Evolutionary conservation across 1,140 invertebrate genomes (phyloP).

Genomic region (Drosophila subobscura): DNA sequence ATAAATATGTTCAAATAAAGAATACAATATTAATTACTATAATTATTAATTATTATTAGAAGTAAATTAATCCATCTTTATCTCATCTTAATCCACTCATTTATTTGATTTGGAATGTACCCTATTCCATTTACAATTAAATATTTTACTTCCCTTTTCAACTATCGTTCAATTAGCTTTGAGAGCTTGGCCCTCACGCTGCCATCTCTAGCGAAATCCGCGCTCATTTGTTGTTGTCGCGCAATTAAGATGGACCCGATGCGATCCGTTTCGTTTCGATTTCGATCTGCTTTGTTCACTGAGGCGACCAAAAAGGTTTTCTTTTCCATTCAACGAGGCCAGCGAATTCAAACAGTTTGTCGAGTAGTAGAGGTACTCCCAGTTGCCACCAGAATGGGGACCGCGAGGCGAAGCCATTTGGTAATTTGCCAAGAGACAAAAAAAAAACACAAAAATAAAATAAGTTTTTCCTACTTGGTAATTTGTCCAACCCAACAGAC

Average conservation of each 20-base stretch:
- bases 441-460: slow-evolving; percentile 9
- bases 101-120: no score
- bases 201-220: slow-evolving; percentile 1
- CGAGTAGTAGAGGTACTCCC: slow-evolving; percentile 39
- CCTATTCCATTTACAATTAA: no score
- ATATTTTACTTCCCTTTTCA: background rate
- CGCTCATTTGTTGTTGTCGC: slow-evolving; percentile 33
- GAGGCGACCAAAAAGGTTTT: slow-evolving; percentile 32
- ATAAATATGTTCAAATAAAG: no score
- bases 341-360: slow-evolving; percentile 49
- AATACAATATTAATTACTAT: no score
- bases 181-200: background rate
- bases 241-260: slow-evolving; percentile 30
- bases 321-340: slow-evolving; percentile 19
- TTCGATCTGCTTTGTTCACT: slow-evolving; percentile 52
- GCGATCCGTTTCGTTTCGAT: slow-evolving; percentile 38
- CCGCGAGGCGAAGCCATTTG: slow-evolving; percentile 37
- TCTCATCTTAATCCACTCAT: no score
- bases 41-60: no score
- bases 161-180: background rate
- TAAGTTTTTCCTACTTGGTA: slow-evolving; percentile 59
- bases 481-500: slow-evolving; percentile 56
- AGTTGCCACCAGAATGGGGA: no score
- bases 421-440: slow-evolving; percentile 68
- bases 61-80: no score